phyloP scores from a whole-genome alignment of 2,113 vertebrate genomes.

The Pangasianodon gigas region DNA sequence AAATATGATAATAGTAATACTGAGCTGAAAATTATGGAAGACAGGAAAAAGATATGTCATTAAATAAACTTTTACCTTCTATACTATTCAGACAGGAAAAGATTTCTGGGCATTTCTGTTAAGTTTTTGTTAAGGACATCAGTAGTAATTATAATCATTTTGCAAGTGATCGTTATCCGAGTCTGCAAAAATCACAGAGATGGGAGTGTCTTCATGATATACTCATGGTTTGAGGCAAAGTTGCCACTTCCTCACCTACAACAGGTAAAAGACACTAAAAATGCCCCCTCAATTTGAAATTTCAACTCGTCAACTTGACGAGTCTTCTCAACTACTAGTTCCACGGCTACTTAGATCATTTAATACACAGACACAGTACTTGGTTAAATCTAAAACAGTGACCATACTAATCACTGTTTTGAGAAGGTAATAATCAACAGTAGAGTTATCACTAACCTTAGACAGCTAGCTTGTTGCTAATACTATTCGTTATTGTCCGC shows the following conservation, averaged over 20 bases:
- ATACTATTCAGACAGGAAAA: neutral
- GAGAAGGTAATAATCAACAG: neutral
- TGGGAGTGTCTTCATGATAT: neutral
- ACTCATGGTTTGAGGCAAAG: neutral
- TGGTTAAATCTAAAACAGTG: neutral
- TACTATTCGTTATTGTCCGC: no score
- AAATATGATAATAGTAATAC: neutral
- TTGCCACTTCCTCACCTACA: neutral
- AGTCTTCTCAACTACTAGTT: neutral
- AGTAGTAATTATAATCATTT: neutral
- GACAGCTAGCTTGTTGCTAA: neutral
- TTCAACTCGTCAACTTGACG: no score
- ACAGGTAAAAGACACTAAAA: neutral
- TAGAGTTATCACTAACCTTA: neutral
- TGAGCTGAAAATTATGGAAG: neutral
- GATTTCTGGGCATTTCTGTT: neutral
- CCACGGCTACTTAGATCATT: neutral
- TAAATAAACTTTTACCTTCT: neutral
- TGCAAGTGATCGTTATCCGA: neutral
- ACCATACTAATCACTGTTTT: neutral
- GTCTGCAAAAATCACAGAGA: neutral
- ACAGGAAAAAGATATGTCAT: neutral
- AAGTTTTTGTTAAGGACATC: neutral
- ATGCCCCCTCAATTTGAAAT: neutral
- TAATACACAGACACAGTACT: neutral